Percentiles rank a stretch among this genome's conserved stretches.
Conservation (phyloP, 2,888 invertebrate genomes). For the Orthosia gracilis region DNA sequence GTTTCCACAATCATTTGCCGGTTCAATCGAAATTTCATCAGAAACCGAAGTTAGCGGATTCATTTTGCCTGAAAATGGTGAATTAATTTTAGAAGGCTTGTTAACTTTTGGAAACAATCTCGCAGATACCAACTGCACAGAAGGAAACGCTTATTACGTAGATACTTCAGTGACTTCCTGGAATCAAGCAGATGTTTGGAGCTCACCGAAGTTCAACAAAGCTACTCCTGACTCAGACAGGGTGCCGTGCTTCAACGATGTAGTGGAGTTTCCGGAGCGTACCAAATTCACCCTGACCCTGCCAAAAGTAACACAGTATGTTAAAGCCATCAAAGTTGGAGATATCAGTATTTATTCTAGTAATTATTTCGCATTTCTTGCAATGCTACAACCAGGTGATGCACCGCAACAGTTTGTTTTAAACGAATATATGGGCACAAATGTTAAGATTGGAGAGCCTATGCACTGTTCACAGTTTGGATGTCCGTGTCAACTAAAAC, state of each 20-base stretch:
- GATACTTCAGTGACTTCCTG: constrained; percentile 79
- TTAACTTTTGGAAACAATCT: constrained; percentile 76
- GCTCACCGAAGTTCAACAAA: constrained; percentile 81
- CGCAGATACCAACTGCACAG: constrained; percentile 74
- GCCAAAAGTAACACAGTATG: constrained; percentile 76
- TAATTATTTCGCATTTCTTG: constrained; percentile 47
- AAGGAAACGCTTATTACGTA: constrained; percentile 77
- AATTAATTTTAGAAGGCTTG: constrained; percentile 80
- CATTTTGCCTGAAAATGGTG: constrained; percentile 83
- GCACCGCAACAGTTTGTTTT: constrained; percentile 72
- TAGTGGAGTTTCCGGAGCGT: constrained; percentile 80
- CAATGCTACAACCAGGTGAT: constrained; percentile 43
- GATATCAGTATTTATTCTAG: constrained; percentile 62
- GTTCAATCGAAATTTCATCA: constrained; percentile 73
- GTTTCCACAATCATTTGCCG: constrained; percentile 79
- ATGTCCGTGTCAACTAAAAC: constrained; percentile 80
- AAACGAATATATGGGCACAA: constrained; percentile 67
- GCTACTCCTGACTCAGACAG: constrained; percentile 89
- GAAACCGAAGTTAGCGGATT: constrained; percentile 76
- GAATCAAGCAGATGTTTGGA: constrained; percentile 87
- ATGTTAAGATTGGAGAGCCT: constrained; percentile 62
- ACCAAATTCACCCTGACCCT: constrained; percentile 76
- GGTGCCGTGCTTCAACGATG: constrained; percentile 87
- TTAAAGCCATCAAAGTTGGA: constrained; percentile 73
- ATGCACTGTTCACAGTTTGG: constrained; percentile 76